phyloP scores from a whole-genome alignment of 2,113 vertebrate species.

The Triplophysa dalaica region DNA sequence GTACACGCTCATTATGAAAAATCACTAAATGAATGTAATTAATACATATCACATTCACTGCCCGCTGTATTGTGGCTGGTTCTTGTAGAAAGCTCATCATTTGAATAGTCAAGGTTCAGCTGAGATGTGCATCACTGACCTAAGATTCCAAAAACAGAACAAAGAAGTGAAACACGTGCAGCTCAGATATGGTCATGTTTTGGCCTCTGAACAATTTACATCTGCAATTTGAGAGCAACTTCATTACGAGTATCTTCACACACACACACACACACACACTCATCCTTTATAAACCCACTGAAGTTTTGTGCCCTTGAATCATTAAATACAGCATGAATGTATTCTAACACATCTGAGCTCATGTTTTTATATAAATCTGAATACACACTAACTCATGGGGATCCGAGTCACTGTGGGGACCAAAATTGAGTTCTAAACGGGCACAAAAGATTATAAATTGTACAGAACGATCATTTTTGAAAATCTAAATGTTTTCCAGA shows the following conservation, averaged over 20 bases:
- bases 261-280: background rate
- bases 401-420: no score
- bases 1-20: constrained; percentile 3
- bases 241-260: constrained; percentile 30
- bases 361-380: background rate
- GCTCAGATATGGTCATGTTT: constrained; percentile 3
- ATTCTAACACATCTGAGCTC: constrained; percentile 3
- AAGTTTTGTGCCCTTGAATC: background rate
- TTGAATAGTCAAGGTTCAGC: constrained; percentile 15
- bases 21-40: constrained; percentile 17
- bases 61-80: constrained; percentile 5
- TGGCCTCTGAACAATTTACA: background rate
- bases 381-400: no score
- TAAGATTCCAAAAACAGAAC: background rate
- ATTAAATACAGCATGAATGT: background rate
- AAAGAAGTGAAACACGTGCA: constrained; percentile 20
- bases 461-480: no score
- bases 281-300: constrained; percentile 6
- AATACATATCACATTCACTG: constrained; percentile 9
- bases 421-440: no score
- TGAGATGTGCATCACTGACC: constrained; percentile 6
- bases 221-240: constrained; percentile 26
- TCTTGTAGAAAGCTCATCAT: constrained; percentile 21
- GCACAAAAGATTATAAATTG: no score
- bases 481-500: no score